Conservation (phyloP, 2,888 invertebrate species). For the Limenitis camilla region DNA sequence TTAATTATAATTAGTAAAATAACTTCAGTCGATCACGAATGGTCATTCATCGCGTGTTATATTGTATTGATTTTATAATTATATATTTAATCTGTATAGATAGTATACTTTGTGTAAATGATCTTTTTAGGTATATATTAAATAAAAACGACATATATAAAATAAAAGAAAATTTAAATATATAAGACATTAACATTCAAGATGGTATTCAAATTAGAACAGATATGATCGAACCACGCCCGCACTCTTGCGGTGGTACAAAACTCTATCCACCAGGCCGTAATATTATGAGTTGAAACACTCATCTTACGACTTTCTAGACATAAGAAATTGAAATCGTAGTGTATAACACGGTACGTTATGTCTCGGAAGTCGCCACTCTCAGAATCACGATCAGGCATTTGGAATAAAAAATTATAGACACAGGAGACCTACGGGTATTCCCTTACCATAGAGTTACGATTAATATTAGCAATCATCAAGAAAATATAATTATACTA, state of each 20-base stretch:
- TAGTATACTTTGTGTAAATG: not conserved
- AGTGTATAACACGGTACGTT: constrained; percentile 15
- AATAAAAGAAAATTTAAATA: constrained; percentile 1
- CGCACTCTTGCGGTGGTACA: constrained; percentile 40
- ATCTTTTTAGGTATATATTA: not conserved
- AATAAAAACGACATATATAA: not conserved
- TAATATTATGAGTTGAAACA: constrained; percentile 26
- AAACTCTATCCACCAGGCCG: constrained; percentile 31
- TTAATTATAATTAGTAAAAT: no score
- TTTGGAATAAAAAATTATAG: constrained; percentile 22
- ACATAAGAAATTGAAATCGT: constrained; percentile 11
- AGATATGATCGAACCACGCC: constrained; percentile 34
- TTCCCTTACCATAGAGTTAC: constrained; percentile 30
- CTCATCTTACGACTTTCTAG: constrained; percentile 25
- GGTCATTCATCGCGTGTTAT: not conserved
- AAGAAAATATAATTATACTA: not conserved
- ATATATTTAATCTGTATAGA: not conserved
- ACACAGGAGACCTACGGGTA: constrained; percentile 26
- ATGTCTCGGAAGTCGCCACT: constrained; percentile 33
- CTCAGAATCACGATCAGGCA: constrained; percentile 27
- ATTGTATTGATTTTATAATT: constrained; percentile 5
- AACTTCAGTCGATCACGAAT: no score
- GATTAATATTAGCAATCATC: constrained; percentile 20
- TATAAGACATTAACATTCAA: not conserved
- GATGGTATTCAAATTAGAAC: not conserved